Conservation (phyloP, 2,888 invertebrate genomes). For the Miltochrista miniata region DNA sequence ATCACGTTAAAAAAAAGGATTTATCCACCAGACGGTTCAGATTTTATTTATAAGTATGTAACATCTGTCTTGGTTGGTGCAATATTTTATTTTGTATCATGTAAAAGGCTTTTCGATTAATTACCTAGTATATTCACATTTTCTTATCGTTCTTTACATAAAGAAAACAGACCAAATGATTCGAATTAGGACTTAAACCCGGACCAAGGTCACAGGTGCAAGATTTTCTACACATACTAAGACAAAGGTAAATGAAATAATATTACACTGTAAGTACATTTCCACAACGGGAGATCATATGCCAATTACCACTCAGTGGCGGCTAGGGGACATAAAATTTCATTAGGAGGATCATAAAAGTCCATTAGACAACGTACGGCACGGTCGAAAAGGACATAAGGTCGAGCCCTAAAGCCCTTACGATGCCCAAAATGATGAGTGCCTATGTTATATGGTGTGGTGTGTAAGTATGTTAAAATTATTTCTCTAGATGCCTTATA, state of each 20-base stretch:
- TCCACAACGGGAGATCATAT: conserved; percentile 40
- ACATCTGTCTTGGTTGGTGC: no score
- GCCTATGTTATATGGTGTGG: conserved; percentile 21
- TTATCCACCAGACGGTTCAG: no score
- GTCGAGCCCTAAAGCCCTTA: conserved; percentile 42
- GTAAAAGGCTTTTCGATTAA: no score
- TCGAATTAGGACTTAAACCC: no score
- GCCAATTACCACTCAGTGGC: conserved; percentile 54
- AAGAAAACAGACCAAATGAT: no score
- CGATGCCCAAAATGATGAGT: conserved; percentile 25
- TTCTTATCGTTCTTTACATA: no score
- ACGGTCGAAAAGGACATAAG: conserved; percentile 51
- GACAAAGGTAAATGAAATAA: conserved; percentile 11
- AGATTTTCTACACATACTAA: background rate
- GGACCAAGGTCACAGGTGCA: no score
- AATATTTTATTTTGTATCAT: no score
- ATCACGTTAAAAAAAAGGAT: no score
- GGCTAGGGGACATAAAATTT: conserved; percentile 56
- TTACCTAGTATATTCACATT: no score
- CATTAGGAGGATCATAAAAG: conserved; percentile 62
- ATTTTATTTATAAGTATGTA: no score
- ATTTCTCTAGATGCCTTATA: background rate
- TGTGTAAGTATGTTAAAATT: conserved; percentile 11
- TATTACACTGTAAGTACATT: conserved; percentile 14
- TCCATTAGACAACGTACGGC: conserved; percentile 55